A percentile compares a stretch with the other conserved stretches of the same genome.
phyloP scores from a whole-genome alignment of 92 coral and sea anemone species.

The Paragorgia papillata region DNA sequence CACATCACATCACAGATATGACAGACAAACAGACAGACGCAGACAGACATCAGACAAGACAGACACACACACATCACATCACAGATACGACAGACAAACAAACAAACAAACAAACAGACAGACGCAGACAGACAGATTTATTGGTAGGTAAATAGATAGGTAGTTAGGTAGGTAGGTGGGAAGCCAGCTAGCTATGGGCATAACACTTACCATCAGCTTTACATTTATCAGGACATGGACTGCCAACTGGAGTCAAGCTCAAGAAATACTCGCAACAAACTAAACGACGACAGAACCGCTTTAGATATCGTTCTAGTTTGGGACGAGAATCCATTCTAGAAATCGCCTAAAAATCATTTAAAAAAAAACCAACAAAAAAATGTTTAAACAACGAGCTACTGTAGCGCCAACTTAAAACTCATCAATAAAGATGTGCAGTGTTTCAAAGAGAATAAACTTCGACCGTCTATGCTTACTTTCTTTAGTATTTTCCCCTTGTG shows the following conservation, averaged over 20 bases:
- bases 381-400: neutral
- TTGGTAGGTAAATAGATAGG: neutral
- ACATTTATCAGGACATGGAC: slow-evolving; percentile 98
- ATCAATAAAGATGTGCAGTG: too few relatives aligned
- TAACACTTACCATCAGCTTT: slow-evolving; percentile 84
- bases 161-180: too few relatives aligned
- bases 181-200: too few relatives aligned
- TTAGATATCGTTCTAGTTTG: slow-evolving; percentile 91
- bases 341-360: slow-evolving; percentile 68
- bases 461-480: slow-evolving; percentile 59
- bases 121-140: neutral
- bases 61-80: neutral
- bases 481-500: slow-evolving; percentile 92
- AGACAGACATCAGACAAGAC: neutral
- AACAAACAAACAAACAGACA: neutral
- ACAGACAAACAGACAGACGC: neutral
- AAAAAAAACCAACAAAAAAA: neutral
- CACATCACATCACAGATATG: neutral
- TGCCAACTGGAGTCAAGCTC: slow-evolving; percentile 89
- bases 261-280: slow-evolving; percentile 96
- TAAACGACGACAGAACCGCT: slow-evolving; percentile 94
- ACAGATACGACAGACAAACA: neutral
- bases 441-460: too few relatives aligned
- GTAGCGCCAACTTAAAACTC: too few relatives aligned
- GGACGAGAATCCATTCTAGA: slow-evolving; percentile 98